Percentiles rank a stretch among this genome's conserved stretches.
phyloP scores from a whole-genome alignment of 2,888 invertebrate species.

The Thyatira batis region DNA sequence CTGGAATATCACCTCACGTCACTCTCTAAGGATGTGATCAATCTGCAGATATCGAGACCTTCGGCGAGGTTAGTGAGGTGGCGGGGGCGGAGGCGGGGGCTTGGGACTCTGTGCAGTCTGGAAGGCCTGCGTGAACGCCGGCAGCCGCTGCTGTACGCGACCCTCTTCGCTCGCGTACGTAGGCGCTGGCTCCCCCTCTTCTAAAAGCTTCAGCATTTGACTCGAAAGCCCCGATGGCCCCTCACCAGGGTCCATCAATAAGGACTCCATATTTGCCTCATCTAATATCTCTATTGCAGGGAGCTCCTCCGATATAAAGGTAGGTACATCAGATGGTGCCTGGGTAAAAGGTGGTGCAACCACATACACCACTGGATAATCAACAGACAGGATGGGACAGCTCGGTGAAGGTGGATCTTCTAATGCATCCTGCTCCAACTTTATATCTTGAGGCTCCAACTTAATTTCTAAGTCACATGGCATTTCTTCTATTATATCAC shows the following conservation, averaged over 20 bases:
- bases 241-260: conserved; percentile 71
- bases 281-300: conserved; percentile 49
- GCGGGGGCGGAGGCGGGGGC: conserved; percentile 73
- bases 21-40: conserved; percentile 13
- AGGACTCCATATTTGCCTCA: conserved; percentile 56
- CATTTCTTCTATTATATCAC: conserved; percentile 71
- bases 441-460: conserved; percentile 61
- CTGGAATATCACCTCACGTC: conserved; percentile 10
- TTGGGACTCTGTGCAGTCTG: conserved; percentile 75
- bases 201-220: conserved; percentile 65
- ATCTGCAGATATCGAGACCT: conserved; percentile 18
- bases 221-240: conserved; percentile 69
- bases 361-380: conserved; percentile 68
- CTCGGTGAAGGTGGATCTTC: conserved; percentile 59
- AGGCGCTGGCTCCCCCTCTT: conserved; percentile 48
- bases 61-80: conserved; percentile 61
- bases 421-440: conserved; percentile 58
- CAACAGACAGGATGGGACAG: conserved; percentile 49
- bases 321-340: conserved; percentile 54
- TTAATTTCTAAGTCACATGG: conserved; percentile 60
- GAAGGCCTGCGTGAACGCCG: conserved; percentile 77
- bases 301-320: conserved; percentile 47
- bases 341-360: conserved; percentile 61
- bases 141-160: conserved; percentile 62
- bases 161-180: conserved; percentile 54